A percentile compares a stretch with the other conserved stretches of the same genome.
phyloP scores from a whole-genome alignment of 37 sponge, comb jelly and placozoan species.

The Bolinopsis microptera region DNA sequence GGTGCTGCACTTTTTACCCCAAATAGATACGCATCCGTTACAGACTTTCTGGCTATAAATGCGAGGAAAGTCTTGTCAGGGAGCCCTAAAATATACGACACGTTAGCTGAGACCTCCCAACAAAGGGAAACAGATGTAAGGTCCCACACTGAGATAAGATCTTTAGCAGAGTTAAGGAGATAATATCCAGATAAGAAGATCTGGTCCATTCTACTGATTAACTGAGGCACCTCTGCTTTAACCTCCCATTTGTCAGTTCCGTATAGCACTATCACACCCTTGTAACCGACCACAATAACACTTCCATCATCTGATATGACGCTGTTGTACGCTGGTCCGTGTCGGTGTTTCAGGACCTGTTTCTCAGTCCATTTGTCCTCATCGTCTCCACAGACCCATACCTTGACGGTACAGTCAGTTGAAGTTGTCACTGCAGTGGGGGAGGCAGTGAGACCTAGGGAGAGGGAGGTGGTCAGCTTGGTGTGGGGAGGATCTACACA shows the following conservation, averaged over 20 bases:
- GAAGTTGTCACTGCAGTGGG: slow-evolving; percentile 26
- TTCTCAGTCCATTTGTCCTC: background rate
- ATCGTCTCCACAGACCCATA: background rate
- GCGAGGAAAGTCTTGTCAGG: slow-evolving; percentile 30
- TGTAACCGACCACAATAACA: slow-evolving; percentile 41
- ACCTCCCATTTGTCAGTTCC: background rate
- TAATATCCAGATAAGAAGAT: slow-evolving; percentile 45
- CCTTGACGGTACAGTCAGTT: background rate
- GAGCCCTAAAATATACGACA: slow-evolving; percentile 20
- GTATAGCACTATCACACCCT: background rate
- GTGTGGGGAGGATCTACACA: slow-evolving; percentile 46
- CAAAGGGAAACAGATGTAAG: slow-evolving; percentile 25
- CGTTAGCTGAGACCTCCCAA: slow-evolving; percentile 30
- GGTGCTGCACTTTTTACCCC: slow-evolving; percentile 7
- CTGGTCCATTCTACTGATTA: background rate
- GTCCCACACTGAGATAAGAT: slow-evolving; percentile 57
- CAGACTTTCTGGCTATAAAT: background rate
- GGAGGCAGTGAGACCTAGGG: background rate
- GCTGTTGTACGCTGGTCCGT: background rate
- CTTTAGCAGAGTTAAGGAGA: background rate
- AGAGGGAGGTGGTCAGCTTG: slow-evolving; percentile 43
- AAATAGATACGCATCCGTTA: slow-evolving; percentile 31
- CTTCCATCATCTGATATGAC: slow-evolving; percentile 14
- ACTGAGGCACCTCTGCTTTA: background rate
- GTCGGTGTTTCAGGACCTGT: background rate